Conservation (phyloP, 2,797 vertebrate species). For the Echeneis naucrates region DNA sequence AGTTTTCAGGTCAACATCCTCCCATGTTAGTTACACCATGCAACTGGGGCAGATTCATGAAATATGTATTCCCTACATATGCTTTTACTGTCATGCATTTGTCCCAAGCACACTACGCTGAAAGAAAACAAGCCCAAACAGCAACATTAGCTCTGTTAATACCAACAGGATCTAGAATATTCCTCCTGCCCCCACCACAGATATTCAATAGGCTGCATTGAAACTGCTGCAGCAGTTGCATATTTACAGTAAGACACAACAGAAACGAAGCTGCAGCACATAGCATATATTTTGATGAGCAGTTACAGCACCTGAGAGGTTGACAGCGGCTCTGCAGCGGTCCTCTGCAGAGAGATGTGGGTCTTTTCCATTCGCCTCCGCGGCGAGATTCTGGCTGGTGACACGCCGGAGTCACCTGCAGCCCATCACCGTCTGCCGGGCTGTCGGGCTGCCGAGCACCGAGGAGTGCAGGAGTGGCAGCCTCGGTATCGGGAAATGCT, state of each 20-base stretch:
- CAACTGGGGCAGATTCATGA: conserved; percentile 1
- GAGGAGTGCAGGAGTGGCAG: conserved; percentile 22
- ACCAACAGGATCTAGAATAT: neutral
- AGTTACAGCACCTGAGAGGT: conserved; percentile 47
- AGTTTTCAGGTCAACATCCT: neutral
- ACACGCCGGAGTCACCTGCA: neutral
- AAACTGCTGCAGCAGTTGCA: conserved; percentile 17
- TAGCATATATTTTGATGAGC: neutral
- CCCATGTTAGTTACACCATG: neutral
- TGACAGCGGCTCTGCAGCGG: conserved; percentile 24
- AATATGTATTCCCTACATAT: neutral
- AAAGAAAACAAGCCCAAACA: neutral
- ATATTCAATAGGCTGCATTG: neutral
- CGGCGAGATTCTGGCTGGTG: neutral
- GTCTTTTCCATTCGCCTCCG: conserved; percentile 36
- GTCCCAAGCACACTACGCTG: neutral
- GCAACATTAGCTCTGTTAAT: neutral
- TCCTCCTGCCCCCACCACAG: neutral
- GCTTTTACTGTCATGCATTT: neutral
- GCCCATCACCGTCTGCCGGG: neutral
- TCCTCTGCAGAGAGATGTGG: neutral
- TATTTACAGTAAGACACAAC: neutral
- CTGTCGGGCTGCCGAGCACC: conserved; percentile 2
- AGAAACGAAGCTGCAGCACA: neutral
- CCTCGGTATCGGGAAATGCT: conserved; percentile 24